These are phyloP conservation scores for Andrena haemorrhoa DNA, from an alignment of 2,888 invertebrate species.

Conservation along the genomic window DNA sequence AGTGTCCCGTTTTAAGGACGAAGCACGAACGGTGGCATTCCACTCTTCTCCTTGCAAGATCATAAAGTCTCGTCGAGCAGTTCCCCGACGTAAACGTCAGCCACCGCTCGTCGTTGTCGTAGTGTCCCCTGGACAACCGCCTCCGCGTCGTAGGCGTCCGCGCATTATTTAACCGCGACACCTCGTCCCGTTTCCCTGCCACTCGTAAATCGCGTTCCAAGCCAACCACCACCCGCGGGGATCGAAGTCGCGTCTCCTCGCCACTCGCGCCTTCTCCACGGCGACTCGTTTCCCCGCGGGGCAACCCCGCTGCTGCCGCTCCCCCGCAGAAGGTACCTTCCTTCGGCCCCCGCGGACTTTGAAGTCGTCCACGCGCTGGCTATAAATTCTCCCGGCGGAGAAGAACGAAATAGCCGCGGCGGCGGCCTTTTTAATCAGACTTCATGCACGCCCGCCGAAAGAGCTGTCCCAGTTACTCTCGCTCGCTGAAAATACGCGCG, in stretches of 20 bases:
- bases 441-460: slow-evolving; percentile 47
- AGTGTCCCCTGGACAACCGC: slow-evolving; percentile 5
- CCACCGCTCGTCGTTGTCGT: not conserved
- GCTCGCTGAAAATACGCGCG: slow-evolving; percentile 42
- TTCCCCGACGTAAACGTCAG: slow-evolving; percentile 5
- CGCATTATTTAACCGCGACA: slow-evolving; percentile 44
- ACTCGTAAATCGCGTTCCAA: slow-evolving; percentile 30
- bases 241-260: slow-evolving; percentile 30
- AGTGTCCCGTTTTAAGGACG: not conserved
- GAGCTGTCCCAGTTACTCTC: slow-evolving; percentile 55
- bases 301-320: slow-evolving; percentile 15
- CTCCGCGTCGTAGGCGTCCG: slow-evolving; percentile 1
- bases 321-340: slow-evolving; percentile 49
- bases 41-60: not conserved
- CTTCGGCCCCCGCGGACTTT: slow-evolving; percentile 41
- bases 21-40: not conserved
- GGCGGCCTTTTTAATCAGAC: slow-evolving; percentile 60
- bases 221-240: slow-evolving; percentile 12
- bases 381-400: slow-evolving; percentile 53
- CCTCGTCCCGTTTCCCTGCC: slow-evolving; percentile 1
- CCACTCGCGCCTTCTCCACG: not conserved
- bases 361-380: slow-evolving; percentile 58
- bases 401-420: slow-evolving; percentile 46
- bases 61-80: slow-evolving; percentile 28
- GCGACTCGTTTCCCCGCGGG: slow-evolving; percentile 7